Evolutionary conservation across 2,888 invertebrate species (phyloP).

Genomic region (Drosophila nr. perissopoda): DNA sequence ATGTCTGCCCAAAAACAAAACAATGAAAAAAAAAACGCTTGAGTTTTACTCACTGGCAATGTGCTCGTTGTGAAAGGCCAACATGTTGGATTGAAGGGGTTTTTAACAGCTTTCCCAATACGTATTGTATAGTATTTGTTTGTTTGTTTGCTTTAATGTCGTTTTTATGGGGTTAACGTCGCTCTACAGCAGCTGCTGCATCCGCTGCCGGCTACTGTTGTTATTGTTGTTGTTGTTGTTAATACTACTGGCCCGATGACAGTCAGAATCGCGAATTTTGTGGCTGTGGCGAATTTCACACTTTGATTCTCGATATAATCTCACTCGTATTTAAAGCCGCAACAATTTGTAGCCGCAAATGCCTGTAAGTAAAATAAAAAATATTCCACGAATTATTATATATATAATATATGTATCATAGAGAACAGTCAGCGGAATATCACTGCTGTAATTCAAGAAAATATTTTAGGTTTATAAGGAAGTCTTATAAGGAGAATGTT

Average conservation of each 20-base stretch:
- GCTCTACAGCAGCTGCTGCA: conserved; percentile 54
- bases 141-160: conserved; percentile 61
- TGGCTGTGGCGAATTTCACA: conserved; percentile 56
- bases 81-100: conserved; percentile 76
- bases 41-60: conserved; percentile 83
- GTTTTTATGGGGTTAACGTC: conserved; percentile 65
- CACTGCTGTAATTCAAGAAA: conserved; percentile 9
- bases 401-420: conserved; percentile 36
- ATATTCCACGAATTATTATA: conserved; percentile 34
- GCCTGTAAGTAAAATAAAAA: conserved; percentile 52
- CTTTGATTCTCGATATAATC: conserved; percentile 59
- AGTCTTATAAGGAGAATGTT: background rate
- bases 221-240: conserved; percentile 28
- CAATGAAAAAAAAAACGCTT: conserved; percentile 7
- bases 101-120: conserved; percentile 63
- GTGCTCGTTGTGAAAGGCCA: conserved; percentile 85
- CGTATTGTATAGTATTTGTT: conserved; percentile 41
- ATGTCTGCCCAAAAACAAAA: background rate
- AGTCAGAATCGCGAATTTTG: conserved; percentile 49
- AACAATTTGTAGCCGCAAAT: conserved; percentile 47
- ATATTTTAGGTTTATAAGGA: background rate
- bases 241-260: conserved; percentile 39
- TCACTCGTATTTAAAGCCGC: conserved; percentile 55
- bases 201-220: conserved; percentile 32
- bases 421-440: conserved; percentile 23